Evolutionary conservation across 2,888 invertebrate species (phyloP), one percentile per base, ranked within the genome.

Genomic region (Adelognathus sp.): DNA sequence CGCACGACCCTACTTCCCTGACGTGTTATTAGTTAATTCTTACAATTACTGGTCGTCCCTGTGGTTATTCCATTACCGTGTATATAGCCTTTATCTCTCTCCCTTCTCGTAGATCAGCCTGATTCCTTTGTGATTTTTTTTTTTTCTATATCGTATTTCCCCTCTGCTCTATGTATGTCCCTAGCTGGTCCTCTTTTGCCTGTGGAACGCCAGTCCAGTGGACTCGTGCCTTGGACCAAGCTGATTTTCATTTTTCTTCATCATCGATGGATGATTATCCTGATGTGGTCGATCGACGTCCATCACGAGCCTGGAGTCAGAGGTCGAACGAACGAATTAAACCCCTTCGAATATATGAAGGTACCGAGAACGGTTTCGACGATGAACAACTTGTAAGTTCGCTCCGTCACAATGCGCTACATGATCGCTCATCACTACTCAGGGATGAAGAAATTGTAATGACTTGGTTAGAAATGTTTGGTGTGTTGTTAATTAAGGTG

Each of bases 21-120:
- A 85, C 87, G 86, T 90, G 88, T 91, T 90, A 91, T 91, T 91
- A 91, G 90, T 89, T 90, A 88, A 90, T 91, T 88, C 91, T 91
- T 91, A 91, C 91, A 91, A 91, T 91, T 90, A 91, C 88, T 86
- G 85, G 87, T 89, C 88, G 86, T 90, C 89, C 90, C 90, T 90
- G 87, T 90, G 87, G 90, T 91, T 91, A 91, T 91, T 91, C 90
- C 87, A 91, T 91, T 91, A 91, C 88, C 86, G 85, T 85, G 76
- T 82, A 83, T 80, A 85, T 69, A 76, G 78, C 80, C 72, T 36
- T 60, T 41, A 31, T 66, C 21, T 63, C 52, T 52, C 52, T 58
- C 58, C 41, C 29, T 52, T 67, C 63, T 54, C 44, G 41, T 70
- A 73, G 69, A 60, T 72, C 46, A 63, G 46, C 33, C 36, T 33